Percentiles rank a stretch among this genome's conserved stretches.
Evolutionary conservation across 2,888 invertebrate genomes (phyloP).

Genomic region (Monopis laevigella): DNA sequence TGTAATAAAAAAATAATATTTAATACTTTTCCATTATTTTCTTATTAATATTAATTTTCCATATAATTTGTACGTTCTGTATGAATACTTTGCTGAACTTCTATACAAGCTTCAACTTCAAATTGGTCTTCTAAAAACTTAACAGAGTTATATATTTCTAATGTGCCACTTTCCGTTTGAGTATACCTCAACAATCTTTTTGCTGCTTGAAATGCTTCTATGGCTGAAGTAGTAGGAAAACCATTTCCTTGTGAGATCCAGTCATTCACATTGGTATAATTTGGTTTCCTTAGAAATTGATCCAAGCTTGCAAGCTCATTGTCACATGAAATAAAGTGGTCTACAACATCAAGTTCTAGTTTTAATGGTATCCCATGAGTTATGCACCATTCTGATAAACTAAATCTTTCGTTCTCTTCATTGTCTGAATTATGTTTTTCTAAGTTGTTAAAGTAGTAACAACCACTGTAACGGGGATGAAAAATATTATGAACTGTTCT

Average conservation of each 20-base stretch:
- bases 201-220: slow-evolving; percentile 32
- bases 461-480: slow-evolving; percentile 24
- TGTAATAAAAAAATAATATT: slow-evolving; percentile 1
- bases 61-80: slow-evolving; percentile 12
- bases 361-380: slow-evolving; percentile 24
- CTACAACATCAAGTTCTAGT: slow-evolving; percentile 23
- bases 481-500: slow-evolving; percentile 24
- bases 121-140: slow-evolving; percentile 29
- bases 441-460: slow-evolving; percentile 17
- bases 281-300: not conserved
- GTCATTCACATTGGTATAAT: not conserved
- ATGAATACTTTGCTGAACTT: slow-evolving; percentile 28
- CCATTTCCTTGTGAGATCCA: slow-evolving; percentile 10
- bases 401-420: slow-evolving; percentile 25
- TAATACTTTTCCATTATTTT: not conserved
- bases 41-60: slow-evolving; percentile 10
- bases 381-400: slow-evolving; percentile 28
- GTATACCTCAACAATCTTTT: slow-evolving; percentile 29
- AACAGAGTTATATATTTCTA: slow-evolving; percentile 25
- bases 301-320: slow-evolving; percentile 22
- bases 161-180: slow-evolving; percentile 26
- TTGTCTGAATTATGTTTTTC: slow-evolving; percentile 3
- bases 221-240: slow-evolving; percentile 23
- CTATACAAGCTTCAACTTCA: slow-evolving; percentile 27
- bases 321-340: slow-evolving; percentile 28